Evolutionary conservation across 2,888 invertebrate genomes (phyloP), one percentile per base, ranked within the genome.

Genomic region (Julus scandinavius): DNA sequence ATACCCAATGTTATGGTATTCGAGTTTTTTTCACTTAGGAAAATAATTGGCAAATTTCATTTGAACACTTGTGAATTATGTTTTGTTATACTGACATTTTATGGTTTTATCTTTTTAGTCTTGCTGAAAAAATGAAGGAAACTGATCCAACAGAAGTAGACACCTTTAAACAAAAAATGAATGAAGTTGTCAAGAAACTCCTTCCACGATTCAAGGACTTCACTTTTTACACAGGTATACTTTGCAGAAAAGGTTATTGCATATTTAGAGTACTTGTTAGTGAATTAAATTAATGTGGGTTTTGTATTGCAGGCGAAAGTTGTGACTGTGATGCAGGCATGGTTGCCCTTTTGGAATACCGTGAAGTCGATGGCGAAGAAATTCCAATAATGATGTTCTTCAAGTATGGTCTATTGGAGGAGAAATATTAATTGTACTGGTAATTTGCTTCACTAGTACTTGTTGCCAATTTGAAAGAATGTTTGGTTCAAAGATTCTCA

Each of bases 331-430:
- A 89, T 9, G 87, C 45, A 38, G 89, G 89, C 72, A 96, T 97
- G 95, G 96, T 99, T n/a, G 97, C 96, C 89, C 94, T 99, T 92
- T 94, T 97, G 93, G 98, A 98, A 93, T 99, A 98, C 93, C 95
- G 97, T 92, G 98, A 98, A 89, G 95, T 97, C 89, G 94, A 97
- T 91, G 97, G 96, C 87, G 94, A 95, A 4, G 95, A 95, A 90
- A 94, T 96, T 87, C 98, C 99, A 87, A 95, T 97, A 91, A 94
- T 99, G 92, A 97, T 98, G 96, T 97, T 98, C 93, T 97, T 97
- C 94, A 98, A 98, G 93, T 98, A 98, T 91, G 99, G 98, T 90
- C 95, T 99, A 90, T 95, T 96, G 89, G 98, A 98, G 93, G 98
- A 99, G 93, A 99, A 99, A 93, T 97, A 96, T 94, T 98, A 97